Evolutionary conservation across 2,113 vertebrate genomes (phyloP).

Genomic region (Rutilus rutilus): DNA sequence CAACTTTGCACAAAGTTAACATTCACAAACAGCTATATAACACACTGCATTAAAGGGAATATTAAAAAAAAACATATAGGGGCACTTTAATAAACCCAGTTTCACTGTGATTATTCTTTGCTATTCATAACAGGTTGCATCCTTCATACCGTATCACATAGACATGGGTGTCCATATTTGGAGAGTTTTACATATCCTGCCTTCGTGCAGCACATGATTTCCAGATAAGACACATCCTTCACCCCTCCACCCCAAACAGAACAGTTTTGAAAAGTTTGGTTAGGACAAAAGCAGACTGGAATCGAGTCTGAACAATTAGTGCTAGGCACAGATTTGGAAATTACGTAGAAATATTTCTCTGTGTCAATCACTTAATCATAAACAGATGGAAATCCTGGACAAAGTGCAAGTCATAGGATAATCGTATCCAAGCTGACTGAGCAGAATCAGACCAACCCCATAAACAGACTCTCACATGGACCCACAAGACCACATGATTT

Average conservation of each 20-base stretch:
- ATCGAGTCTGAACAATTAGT: background rate
- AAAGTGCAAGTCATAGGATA: constrained; percentile 28
- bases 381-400: constrained; percentile 42
- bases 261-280: background rate
- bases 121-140: background rate
- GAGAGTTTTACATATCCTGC: constrained; percentile 6
- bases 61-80: too few species aligned
- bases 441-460: constrained; percentile 2
- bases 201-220: background rate
- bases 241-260: background rate
- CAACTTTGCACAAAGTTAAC: too few species aligned
- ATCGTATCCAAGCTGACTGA: background rate
- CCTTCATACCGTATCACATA: background rate
- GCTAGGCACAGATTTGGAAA: constrained; percentile 13
- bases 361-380: constrained; percentile 15
- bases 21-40: too few species aligned
- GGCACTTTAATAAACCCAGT: background rate
- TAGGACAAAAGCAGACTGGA: constrained; percentile 32
- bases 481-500: background rate
- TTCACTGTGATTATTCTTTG: background rate
- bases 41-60: too few species aligned
- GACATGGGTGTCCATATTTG: constrained; percentile 25
- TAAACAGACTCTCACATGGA: constrained; percentile 5
- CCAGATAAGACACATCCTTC: constrained; percentile 20
- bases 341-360: background rate